A percentile compares a stretch with the other conserved stretches of the same genome.
phyloP scores from a whole-genome alignment of 2,797 vertebrate genomes.

The Eleutherodactylus coqui region DNA sequence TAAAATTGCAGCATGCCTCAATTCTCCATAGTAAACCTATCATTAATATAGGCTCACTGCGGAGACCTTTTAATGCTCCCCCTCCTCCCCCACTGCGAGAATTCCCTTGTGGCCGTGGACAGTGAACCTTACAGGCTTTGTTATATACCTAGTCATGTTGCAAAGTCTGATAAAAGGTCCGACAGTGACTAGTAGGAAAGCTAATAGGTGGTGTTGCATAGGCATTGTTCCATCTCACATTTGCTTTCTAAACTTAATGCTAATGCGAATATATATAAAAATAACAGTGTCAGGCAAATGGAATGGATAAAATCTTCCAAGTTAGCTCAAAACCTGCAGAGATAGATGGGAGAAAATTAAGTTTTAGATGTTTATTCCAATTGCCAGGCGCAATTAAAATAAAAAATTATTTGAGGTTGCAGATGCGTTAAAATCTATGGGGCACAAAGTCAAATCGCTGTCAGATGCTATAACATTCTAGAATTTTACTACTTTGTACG shows the following conservation, averaged over 20 bases:
- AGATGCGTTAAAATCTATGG: not conserved
- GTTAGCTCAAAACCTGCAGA: not conserved
- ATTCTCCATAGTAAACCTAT: too few relatives aligned
- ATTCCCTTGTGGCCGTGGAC: too few relatives aligned
- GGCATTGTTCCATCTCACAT: too few relatives aligned
- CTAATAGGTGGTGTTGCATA: too few relatives aligned
- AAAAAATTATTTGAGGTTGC: not conserved
- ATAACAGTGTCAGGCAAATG: not conserved
- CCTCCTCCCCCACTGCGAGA: too few relatives aligned
- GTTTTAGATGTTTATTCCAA: not conserved
- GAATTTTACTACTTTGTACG: not conserved
- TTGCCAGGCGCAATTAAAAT: not conserved
- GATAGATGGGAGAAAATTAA: not conserved
- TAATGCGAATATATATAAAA: not conserved
- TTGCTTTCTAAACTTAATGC: not conserved
- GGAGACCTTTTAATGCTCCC: too few relatives aligned
- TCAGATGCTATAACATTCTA: not conserved
- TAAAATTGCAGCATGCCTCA: too few relatives aligned
- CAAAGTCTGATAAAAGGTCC: too few relatives aligned
- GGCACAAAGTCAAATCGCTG: constrained; percentile 23
- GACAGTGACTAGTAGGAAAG: too few relatives aligned
- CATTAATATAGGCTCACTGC: too few relatives aligned
- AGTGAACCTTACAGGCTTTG: too few relatives aligned
- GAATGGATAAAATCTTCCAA: not conserved
- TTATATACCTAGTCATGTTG: too few relatives aligned